Percentiles rank a stretch among this genome's conserved stretches.
These are phyloP conservation scores for Epinephelus cyanopodus DNA, from an alignment of 2,113 vertebrate genomes.

Conservation along the genomic window DNA sequence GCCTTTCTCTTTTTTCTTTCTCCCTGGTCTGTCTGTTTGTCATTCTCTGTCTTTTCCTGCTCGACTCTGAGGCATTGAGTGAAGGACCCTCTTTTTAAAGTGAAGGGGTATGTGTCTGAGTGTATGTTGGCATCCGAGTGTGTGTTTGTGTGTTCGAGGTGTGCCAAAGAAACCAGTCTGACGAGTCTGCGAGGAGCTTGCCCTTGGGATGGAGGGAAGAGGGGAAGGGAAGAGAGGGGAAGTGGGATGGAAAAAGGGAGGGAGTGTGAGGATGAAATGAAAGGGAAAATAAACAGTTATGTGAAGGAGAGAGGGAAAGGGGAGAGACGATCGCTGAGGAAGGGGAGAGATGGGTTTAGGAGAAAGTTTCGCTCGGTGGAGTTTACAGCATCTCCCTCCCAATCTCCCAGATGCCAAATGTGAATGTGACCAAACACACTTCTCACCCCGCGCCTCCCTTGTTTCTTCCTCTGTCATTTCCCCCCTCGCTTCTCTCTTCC, in stretches of 20 bases:
- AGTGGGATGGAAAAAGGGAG: slow-evolving; percentile 64
- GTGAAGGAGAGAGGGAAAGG: slow-evolving; percentile 34
- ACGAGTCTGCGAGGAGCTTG: slow-evolving; percentile 75
- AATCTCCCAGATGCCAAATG: slow-evolving; percentile 41
- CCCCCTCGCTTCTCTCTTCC: slow-evolving; percentile 29
- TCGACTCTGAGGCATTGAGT: slow-evolving; percentile 44
- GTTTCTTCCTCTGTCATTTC: slow-evolving; percentile 30
- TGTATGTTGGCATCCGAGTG: slow-evolving; percentile 61
- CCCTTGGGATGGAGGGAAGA: slow-evolving; percentile 70
- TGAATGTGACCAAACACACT: slow-evolving; percentile 52
- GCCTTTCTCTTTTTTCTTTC: slow-evolving; percentile 31
- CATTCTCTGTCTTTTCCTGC: slow-evolving; percentile 66
- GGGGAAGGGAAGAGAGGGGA: slow-evolving; percentile 58
- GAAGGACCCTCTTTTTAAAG: slow-evolving; percentile 64
- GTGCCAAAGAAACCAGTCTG: slow-evolving; percentile 80
- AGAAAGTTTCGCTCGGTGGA: not conserved
- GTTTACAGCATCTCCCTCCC: slow-evolving; percentile 23
- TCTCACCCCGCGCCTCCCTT: slow-evolving; percentile 17
- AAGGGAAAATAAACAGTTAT: slow-evolving; percentile 69
- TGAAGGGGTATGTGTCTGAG: slow-evolving; percentile 49
- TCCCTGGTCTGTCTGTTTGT: slow-evolving; percentile 63
- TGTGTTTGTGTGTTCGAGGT: slow-evolving; percentile 66
- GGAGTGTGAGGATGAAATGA: slow-evolving; percentile 65
- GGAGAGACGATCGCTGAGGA: slow-evolving; percentile 27
- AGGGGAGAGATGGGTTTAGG: slow-evolving; percentile 20